Conservation (phyloP, 2,113 vertebrate species). For the Chaetura pelagica region DNA sequence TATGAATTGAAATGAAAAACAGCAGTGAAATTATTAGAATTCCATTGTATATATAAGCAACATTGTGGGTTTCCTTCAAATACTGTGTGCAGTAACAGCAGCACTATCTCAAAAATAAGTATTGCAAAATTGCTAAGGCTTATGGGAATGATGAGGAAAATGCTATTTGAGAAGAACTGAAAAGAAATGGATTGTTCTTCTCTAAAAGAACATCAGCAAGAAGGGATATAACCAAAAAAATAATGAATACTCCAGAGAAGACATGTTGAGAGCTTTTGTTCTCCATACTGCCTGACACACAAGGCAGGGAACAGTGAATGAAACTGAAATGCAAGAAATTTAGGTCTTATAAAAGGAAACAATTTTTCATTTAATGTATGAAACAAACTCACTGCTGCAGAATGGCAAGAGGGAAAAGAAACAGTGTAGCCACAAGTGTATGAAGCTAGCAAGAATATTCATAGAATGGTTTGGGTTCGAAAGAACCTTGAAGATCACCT, state of each 20-base stretch:
- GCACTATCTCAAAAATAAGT: background rate
- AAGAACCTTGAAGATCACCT: background rate
- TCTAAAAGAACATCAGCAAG: background rate
- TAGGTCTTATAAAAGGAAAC: background rate
- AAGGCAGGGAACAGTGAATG: background rate
- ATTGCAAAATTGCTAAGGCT: background rate
- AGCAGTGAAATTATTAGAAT: slow-evolving; percentile 20
- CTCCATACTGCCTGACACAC: background rate
- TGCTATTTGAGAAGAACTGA: background rate
- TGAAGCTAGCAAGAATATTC: background rate
- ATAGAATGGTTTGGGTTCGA: background rate
- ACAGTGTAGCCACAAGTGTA: background rate
- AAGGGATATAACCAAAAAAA: background rate
- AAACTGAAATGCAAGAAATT: slow-evolving; percentile 11
- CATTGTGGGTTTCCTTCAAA: background rate
- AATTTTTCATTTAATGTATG: background rate
- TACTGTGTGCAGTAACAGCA: background rate
- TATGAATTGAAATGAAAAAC: slow-evolving; percentile 11
- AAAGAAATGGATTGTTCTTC: background rate
- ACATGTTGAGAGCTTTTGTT: background rate
- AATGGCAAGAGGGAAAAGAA: background rate
- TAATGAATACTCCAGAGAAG: background rate
- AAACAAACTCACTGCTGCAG: background rate
- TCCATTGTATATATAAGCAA: background rate
- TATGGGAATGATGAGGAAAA: background rate